Base-by-base conservation (phyloP, 1,140 invertebrate genomes). In the Drosophila simulans region DNA sequence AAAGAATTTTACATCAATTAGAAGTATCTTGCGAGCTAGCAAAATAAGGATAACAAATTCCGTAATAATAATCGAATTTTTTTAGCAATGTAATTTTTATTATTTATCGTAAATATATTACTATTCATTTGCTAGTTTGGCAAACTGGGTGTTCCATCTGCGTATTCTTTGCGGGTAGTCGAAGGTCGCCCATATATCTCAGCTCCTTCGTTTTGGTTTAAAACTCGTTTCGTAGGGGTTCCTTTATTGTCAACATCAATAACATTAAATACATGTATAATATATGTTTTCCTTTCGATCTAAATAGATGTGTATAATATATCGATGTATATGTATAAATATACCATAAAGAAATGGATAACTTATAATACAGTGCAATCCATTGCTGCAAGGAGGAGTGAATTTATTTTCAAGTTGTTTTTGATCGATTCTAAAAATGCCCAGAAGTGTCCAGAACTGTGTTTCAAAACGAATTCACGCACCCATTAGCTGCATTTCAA, bases 171-270 rank as follows among this genome's bases (percentile, higher is more conserved):
- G 7, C 35, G 40, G 46, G 55, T 42, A 42, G 15, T 56, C 52
- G 55, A 39, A 52, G 42, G 25, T 62, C 58, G 45, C 35, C 55
- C 60, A 48, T 70, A 63, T 66, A 42, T 63, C 64, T 11, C 10
- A 55, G 74, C 20, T 52, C 52, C 35, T 68, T 56, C 34, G 42
- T 53, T 57, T 62, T 52, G 35, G 56, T 46, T 79, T 76, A 80
- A 84, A 88, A 85, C 82, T 49, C 39, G 43, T 72, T 77, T 63
- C 40, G 49, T 83, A 79, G 71, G 40, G 66, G 42, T 69, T 70
- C 69, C 48, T 39, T 89, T 86, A 83, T 86, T 88, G 79, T 88
- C 79, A 88, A 89, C 83, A 88, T 83, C 62, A 77, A 88, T 88
- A 88, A 89, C 71, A 72, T 63, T 88, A 89, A 73, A 69, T 83